Conservation (phyloP, 2,113 vertebrate species). For the Planiliza haematocheilus region DNA sequence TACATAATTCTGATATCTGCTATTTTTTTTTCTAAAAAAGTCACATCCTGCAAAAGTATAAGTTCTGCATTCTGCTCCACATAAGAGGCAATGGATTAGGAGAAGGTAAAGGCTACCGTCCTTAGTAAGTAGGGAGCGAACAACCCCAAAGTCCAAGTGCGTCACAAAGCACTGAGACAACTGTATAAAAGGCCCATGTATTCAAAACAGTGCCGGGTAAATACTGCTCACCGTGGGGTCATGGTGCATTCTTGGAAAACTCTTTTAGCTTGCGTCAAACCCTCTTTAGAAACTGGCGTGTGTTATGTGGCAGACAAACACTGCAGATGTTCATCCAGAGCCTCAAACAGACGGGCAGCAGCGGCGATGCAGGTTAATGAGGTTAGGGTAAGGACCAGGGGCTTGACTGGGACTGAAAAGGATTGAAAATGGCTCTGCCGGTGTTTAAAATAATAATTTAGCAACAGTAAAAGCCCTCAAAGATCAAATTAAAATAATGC, state of each 20-base stretch:
- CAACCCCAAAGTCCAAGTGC: conserved; percentile 12
- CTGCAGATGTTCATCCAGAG: background rate
- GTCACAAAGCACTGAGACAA: conserved; percentile 10
- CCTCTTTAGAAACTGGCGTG: conserved; percentile 13
- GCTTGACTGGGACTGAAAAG: too few relatives aligned
- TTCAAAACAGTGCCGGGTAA: conserved; percentile 13
- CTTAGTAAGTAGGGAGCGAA: fast-evolving
- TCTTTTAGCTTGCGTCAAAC: conserved; percentile 34
- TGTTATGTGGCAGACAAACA: conserved; percentile 22
- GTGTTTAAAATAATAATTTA: too few relatives aligned
- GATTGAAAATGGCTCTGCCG: too few relatives aligned
- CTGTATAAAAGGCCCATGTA: background rate
- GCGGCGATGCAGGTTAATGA: background rate
- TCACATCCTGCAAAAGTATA: too few relatives aligned
- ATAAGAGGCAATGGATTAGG: background rate
- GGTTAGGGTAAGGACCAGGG: too few relatives aligned
- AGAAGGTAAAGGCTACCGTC: background rate
- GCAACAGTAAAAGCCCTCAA: background rate
- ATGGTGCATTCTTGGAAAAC: background rate
- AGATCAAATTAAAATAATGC: background rate
- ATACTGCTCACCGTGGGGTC: conserved; percentile 5
- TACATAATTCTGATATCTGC: too few relatives aligned
- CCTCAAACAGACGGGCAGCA: background rate
- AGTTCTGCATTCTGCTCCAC: background rate
- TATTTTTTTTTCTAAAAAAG: too few relatives aligned